Evolutionary conservation across 2,113 vertebrate genomes (phyloP).

Genomic region (Chloroceryle aenea): DNA sequence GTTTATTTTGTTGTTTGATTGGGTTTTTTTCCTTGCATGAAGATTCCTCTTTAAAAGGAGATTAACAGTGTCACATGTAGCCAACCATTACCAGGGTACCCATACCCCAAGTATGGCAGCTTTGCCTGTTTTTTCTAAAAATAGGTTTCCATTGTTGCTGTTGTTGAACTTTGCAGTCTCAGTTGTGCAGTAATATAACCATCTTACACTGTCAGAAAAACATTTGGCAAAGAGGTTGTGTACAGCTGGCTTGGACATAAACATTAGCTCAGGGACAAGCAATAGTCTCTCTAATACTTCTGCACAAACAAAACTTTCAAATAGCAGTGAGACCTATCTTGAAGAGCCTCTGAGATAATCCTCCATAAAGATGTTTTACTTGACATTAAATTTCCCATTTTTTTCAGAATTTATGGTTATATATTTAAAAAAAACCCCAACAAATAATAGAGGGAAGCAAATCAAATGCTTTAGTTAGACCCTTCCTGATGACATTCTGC

Average conservation of each 20-base stretch:
- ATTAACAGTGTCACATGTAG: neutral
- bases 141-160: neutral
- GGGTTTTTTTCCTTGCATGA: neutral
- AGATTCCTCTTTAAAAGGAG: neutral
- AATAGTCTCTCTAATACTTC: neutral
- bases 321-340: neutral
- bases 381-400: neutral
- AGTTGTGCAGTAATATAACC: rapidly evolving
- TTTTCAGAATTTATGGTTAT: neutral
- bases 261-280: neutral
- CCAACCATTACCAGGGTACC: neutral
- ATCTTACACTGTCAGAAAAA: neutral
- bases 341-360: neutral
- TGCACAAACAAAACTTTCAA: neutral
- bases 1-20: too few species aligned
- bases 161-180: neutral
- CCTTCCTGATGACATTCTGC: conserved; percentile 14
- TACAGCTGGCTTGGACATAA: neutral
- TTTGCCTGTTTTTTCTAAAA: neutral
- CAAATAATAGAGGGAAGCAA: conserved; percentile 13
- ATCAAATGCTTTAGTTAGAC: conserved; percentile 2
- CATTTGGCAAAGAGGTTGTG: neutral
- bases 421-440: neutral
- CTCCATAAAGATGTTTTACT: neutral
- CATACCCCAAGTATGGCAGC: neutral